Base-by-base conservation (phyloP, 2,797 vertebrate species). In the Rhinophrynus dorsalis region DNA sequence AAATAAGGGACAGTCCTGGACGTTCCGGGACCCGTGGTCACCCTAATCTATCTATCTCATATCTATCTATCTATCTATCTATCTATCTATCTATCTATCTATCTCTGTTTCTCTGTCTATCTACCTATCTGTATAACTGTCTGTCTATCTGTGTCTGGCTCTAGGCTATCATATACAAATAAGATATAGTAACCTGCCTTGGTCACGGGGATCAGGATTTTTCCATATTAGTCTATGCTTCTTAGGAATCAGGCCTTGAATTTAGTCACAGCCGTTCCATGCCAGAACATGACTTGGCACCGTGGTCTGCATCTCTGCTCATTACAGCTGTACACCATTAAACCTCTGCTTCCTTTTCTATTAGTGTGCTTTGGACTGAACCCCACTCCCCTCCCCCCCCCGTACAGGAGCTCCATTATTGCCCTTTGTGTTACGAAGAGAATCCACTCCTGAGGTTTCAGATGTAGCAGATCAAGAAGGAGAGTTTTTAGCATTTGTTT, bases 241-340 rank as follows among this genome's bases (percentile, higher is more conserved):
- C 24, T 51, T 32, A 58, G 20, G 24, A 72, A 30, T 65, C 60
- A 64, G 60, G 52, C 63, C 32, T 18, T 58, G 44, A 9, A 37
- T 61, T 51, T 44, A 50, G 57, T 61, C 57, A 61, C 67, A 61
- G 57, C 24, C 40, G 51, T 51, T 58, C 60, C 20, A 32, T 72
- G 68, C 60, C 68, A 72, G 54, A 58, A 64, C 60, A 58, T 26
- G 30, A 58, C 68, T 72, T 72, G 68, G 68, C 68, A 72, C 54
- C 3, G 29, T 8, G 27, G 68, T 40, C 60, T n/a, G 20, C 51
- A 65, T 42, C 52, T 72, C 52, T 26, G 60, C 44, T 72, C 60
- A 64, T 72, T 72, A 48, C 68, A 72, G 68, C 68, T 72, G 68
- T 32, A 65, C 68, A 72, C 68, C 51, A 72, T 72, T 72, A 72